phyloP scores from a whole-genome alignment of 2,113 vertebrate genomes.

The Anhinga rufa region DNA sequence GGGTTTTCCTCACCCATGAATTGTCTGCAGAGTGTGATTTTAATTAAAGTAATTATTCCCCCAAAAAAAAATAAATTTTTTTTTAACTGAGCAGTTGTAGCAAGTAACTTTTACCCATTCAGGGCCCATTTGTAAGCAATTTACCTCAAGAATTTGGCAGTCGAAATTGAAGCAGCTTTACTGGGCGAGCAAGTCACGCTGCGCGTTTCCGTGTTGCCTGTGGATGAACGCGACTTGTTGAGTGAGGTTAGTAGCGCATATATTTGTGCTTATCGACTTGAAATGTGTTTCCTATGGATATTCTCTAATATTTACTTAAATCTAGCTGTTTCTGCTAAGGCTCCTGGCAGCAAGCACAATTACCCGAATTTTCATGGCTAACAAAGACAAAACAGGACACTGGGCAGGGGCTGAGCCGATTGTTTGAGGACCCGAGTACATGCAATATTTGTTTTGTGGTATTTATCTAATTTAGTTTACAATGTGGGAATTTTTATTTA shows the following conservation, averaged over 20 bases:
- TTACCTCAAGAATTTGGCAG: not conserved
- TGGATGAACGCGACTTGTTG: not conserved
- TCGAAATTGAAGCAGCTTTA: not conserved
- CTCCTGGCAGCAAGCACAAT: not conserved
- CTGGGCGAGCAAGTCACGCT: not conserved
- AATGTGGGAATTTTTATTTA: not conserved
- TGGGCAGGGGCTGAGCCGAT: not conserved
- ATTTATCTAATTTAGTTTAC: not conserved
- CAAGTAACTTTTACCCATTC: not conserved
- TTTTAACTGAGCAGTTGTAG: not conserved
- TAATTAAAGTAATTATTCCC: not conserved
- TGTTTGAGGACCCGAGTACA: not conserved
- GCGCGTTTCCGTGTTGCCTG: not conserved
- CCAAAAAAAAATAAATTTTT: too few relatives aligned
- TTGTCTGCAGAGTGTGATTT: not conserved
- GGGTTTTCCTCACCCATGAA: not conserved
- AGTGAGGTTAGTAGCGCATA: not conserved
- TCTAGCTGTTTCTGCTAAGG: not conserved
- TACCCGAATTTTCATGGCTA: not conserved
- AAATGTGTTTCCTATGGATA: not conserved
- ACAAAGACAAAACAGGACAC: not conserved
- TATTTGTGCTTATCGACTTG: not conserved
- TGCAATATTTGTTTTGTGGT: not conserved
- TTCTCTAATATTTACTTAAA: not conserved
- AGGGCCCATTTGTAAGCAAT: not conserved